Evolutionary conservation across 2,888 invertebrate genomes (phyloP).

Genomic region (Hydraecia micacea): DNA sequence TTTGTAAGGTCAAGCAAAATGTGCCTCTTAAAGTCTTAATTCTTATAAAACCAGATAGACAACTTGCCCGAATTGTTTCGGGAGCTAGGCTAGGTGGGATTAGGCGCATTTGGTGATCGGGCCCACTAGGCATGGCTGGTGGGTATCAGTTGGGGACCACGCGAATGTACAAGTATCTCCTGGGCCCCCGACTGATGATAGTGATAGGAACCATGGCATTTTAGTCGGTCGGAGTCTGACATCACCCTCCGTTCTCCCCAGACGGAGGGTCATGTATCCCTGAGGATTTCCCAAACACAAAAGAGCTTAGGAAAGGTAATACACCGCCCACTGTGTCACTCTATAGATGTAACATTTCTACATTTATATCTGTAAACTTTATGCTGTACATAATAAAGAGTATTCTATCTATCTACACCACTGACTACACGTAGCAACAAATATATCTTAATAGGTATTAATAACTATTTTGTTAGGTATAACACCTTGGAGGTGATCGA

Average conservation of each 20-base stretch:
- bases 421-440: slow-evolving; percentile 23
- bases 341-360: too few species aligned
- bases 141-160: not conserved
- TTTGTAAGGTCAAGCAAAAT: not conserved
- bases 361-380: too few species aligned
- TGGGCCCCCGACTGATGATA: not conserved
- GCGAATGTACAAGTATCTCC: not conserved
- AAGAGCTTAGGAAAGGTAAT: not conserved
- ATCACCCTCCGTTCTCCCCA: not conserved
- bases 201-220: too few species aligned
- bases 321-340: too few species aligned
- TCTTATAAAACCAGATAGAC: too few species aligned
- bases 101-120: not conserved
- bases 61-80: not conserved
- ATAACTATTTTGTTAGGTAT: slow-evolving; percentile 6
- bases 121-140: not conserved
- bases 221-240: not conserved
- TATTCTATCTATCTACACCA: not conserved
- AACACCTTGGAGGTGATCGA: slow-evolving; percentile 1
- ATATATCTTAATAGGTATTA: not conserved
- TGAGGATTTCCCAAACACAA: not conserved
- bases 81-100: not conserved
- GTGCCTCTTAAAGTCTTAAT: too few species aligned
- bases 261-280: too few species aligned
- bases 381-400: not conserved